Evolutionary conservation across 2,113 vertebrate species (phyloP).

Genomic region (Psammodynastes pulverulentus): DNA sequence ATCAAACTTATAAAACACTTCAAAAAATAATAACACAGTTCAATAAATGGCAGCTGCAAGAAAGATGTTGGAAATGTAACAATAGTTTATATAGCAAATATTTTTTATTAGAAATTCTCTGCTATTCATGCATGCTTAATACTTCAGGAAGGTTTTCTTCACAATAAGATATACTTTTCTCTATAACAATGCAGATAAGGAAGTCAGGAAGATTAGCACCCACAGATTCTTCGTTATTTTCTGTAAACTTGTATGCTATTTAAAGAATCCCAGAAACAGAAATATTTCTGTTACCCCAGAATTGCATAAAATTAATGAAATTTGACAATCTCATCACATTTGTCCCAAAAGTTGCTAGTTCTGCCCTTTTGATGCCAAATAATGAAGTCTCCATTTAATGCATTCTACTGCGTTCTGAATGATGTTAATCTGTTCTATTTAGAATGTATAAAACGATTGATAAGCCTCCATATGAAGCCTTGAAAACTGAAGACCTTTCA

Average conservation of each 20-base stretch:
- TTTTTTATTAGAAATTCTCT: neutral
- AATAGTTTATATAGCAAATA: neutral
- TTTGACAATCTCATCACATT: neutral
- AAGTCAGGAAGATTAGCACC: neutral
- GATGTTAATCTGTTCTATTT: conserved; percentile 21
- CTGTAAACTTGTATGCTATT: neutral
- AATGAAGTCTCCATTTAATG: neutral
- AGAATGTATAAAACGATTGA: conserved; percentile 75
- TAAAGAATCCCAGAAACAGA: neutral
- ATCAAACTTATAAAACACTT: neutral
- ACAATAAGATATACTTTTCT: neutral
- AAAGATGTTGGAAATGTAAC: neutral
- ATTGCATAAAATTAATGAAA: neutral
- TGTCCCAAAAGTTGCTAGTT: neutral
- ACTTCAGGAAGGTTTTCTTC: neutral
- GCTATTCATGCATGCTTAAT: neutral
- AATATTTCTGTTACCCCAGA: neutral
- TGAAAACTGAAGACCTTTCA: conserved; percentile 81
- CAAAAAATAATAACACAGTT: neutral
- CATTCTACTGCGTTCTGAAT: neutral
- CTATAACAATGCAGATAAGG: neutral
- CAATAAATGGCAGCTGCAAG: neutral
- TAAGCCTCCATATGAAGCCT: conserved; percentile 74
- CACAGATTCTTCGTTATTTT: neutral
- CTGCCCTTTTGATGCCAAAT: neutral